Evolutionary conservation across 2,113 vertebrate species (phyloP).

Genomic region (Anolis carolinensis): DNA sequence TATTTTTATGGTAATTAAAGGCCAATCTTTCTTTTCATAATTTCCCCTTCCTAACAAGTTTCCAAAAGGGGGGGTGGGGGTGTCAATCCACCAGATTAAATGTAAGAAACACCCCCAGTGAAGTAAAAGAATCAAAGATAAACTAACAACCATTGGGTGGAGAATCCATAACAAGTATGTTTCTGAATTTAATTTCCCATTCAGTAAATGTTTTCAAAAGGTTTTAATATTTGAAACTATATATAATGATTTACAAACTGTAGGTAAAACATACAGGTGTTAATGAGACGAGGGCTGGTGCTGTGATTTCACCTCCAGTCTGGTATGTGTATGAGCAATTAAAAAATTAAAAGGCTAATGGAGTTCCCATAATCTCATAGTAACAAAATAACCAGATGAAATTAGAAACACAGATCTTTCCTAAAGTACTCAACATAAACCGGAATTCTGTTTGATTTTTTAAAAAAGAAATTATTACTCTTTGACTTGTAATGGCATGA

Average conservation of each 20-base stretch:
- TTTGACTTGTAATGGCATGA: slow-evolving; percentile 57
- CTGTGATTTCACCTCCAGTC: slow-evolving; percentile 61
- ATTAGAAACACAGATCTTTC: slow-evolving; percentile 69
- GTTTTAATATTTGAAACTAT: slow-evolving; percentile 68
- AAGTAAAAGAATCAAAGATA: slow-evolving; percentile 54
- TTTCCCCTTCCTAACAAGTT: background rate
- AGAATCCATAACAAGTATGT: slow-evolving; percentile 40
- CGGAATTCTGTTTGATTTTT: background rate
- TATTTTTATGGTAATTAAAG: background rate
- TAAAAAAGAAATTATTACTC: slow-evolving; percentile 57
- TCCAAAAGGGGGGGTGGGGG: background rate
- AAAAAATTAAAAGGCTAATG: slow-evolving; percentile 56
- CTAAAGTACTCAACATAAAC: slow-evolving; percentile 60
- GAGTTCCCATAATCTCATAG: slow-evolving; percentile 68
- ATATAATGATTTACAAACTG: slow-evolving; percentile 73
- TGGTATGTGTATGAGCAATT: slow-evolving; percentile 44
- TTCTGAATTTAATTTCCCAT: slow-evolving; percentile 44
- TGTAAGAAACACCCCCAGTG: slow-evolving; percentile 30
- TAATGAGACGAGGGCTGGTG: slow-evolving; percentile 52
- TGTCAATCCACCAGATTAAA: background rate
- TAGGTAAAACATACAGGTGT: slow-evolving; percentile 67
- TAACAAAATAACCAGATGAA: slow-evolving; percentile 56
- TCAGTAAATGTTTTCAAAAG: slow-evolving; percentile 1
- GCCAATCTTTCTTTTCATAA: no score
- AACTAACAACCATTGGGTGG: slow-evolving; percentile 51